A percentile compares a stretch with the other conserved stretches of the same genome.
These are phyloP conservation scores for Macrobrachium nipponense DNA, from an alignment of 1,140 invertebrate species.

Conservation along the genomic window DNA sequence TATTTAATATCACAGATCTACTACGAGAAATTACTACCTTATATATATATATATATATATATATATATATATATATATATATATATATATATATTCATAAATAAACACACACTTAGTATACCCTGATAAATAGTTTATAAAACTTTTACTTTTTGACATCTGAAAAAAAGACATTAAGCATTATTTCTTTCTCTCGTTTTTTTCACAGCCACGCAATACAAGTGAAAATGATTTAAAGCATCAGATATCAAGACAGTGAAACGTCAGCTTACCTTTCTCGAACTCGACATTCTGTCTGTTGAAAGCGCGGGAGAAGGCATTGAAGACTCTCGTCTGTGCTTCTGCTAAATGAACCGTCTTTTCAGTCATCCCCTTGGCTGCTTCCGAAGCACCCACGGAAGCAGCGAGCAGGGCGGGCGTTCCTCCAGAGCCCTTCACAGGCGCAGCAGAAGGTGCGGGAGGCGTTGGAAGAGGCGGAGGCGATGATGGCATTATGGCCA, in stretches of 20 bases:
- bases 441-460: no score
- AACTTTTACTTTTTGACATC: not conserved
- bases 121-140: not conserved
- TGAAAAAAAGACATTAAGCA: no score
- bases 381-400: not conserved
- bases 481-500: no score
- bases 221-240: no score
- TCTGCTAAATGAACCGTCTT: conserved; percentile 36
- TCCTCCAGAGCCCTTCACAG: no score
- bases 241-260: no score
- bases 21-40: no score
- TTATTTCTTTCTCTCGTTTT: no score
- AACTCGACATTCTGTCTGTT: conserved; percentile 55
- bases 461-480: no score
- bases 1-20: no score
- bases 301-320: conserved; percentile 56
- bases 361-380: conserved; percentile 15
- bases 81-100: not conserved
- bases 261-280: conserved; percentile 46
- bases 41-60: not conserved
- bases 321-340: conserved; percentile 42
- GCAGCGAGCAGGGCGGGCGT: conserved; percentile 1
- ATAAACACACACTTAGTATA: not conserved
- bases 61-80: conserved; percentile 15
- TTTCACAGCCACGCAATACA: no score